These are phyloP conservation scores for Prionchulus punctatus DNA, from an alignment of 2,888 invertebrate species.

Conservation along the genomic window DNA sequence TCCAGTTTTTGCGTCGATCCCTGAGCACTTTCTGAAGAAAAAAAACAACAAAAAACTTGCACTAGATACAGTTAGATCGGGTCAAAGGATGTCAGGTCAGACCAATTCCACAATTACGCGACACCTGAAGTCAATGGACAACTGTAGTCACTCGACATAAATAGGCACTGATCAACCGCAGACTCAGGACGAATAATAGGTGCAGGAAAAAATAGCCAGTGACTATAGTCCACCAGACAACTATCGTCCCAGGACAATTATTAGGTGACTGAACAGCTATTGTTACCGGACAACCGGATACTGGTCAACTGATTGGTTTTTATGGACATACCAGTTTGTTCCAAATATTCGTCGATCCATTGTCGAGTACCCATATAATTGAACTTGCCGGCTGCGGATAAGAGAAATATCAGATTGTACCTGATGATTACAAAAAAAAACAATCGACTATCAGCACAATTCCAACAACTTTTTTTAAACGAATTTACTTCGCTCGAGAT, in stretches of 20 bases:
- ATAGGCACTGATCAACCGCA: no score
- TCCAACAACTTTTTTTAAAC: neutral
- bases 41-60: no score
- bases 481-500: constrained; percentile 11
- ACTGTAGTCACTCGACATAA: no score
- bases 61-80: no score
- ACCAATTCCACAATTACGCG: no score
- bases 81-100: no score
- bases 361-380: constrained; percentile 90
- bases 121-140: no score
- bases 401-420: constrained; percentile 57
- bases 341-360: constrained; percentile 82
- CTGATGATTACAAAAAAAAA: constrained; percentile 34
- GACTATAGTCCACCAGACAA: no score
- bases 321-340: constrained; percentile 52
- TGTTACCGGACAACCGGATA: neutral
- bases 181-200: no score
- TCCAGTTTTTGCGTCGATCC: constrained; percentile 16
- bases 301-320: neutral
- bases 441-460: neutral
- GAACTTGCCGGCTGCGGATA: constrained; percentile 74
- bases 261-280: neutral
- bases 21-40: no score
- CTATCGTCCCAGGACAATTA: constrained; percentile 13
- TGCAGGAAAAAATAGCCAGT: no score